Evolutionary conservation across 2,888 invertebrate species (phyloP).

Genomic region (Acleris literana): DNA sequence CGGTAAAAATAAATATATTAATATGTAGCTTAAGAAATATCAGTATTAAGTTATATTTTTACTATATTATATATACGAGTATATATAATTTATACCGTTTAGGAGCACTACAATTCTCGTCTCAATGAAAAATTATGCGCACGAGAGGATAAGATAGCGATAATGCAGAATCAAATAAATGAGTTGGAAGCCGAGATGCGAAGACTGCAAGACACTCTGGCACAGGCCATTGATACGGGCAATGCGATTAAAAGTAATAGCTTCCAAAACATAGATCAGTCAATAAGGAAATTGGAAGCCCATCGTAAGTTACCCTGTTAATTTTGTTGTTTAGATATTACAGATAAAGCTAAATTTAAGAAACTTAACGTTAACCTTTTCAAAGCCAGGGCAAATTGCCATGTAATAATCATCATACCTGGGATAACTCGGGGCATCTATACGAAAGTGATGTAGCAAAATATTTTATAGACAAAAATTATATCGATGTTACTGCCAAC

Average conservation of each 20-base stretch:
- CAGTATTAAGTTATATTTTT: too few relatives aligned
- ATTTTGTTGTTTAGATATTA: too few relatives aligned
- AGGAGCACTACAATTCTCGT: slow-evolving; percentile 62
- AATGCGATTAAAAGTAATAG: slow-evolving; percentile 62
- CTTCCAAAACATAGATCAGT: slow-evolving; percentile 56
- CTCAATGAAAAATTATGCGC: slow-evolving; percentile 59
- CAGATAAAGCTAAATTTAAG: too few relatives aligned
- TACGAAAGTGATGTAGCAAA: too few relatives aligned
- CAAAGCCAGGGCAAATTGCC: too few relatives aligned
- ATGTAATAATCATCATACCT: too few relatives aligned
- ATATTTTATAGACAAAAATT: too few relatives aligned
- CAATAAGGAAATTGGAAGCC: slow-evolving; percentile 65
- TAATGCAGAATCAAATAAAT: slow-evolving; percentile 73
- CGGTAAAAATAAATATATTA: slow-evolving; percentile 49
- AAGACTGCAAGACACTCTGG: slow-evolving; percentile 57
- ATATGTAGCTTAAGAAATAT: too few relatives aligned
- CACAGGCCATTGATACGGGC: slow-evolving; percentile 57
- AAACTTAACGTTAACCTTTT: too few relatives aligned
- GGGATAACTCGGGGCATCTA: too few relatives aligned
- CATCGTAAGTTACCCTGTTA: slow-evolving; percentile 60
- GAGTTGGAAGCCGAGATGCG: slow-evolving; percentile 66
- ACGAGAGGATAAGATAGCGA: slow-evolving; percentile 64
- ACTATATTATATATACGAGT: background rate
- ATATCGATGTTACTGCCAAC: too few relatives aligned
- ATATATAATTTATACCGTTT: slow-evolving; percentile 38